Evolutionary conservation across 2,797 vertebrate species (phyloP).

Genomic region (Ceryle rudis): DNA sequence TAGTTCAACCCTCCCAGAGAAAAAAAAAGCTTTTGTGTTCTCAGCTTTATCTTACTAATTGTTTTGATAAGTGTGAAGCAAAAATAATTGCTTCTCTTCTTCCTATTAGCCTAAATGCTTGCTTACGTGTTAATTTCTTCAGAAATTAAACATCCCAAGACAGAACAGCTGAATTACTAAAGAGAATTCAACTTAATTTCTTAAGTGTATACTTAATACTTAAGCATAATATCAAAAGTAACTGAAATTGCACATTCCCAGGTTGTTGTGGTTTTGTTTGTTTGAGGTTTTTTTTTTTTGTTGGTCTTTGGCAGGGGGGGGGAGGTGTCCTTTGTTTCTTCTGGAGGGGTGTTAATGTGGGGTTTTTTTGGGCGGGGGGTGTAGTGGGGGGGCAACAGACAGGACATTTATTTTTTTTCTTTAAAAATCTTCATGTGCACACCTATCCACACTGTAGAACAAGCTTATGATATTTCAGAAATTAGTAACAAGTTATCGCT

Average conservation of each 20-base stretch:
- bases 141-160: rapidly evolving
- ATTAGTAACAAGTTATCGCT: not conserved
- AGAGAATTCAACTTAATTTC: not conserved
- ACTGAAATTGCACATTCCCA: not conserved
- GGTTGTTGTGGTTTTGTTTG: too few relatives aligned
- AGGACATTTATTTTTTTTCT: not conserved
- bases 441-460: not conserved
- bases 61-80: not conserved
- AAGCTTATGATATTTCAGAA: not conserved
- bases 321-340: rapidly evolving
- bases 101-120: not conserved
- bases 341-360: not conserved
- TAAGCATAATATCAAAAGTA: not conserved
- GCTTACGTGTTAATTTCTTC: not conserved
- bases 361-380: rapidly evolving
- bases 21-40: not conserved
- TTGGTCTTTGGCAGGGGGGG: too few relatives aligned
- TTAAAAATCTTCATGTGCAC: not conserved
- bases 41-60: not conserved
- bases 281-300: too few relatives aligned
- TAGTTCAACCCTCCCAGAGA: not conserved
- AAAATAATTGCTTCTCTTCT: not conserved
- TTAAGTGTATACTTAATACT: not conserved
- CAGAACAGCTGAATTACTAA: not conserved
- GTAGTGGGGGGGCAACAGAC: rapidly evolving